Evolutionary conservation across 1,140 invertebrate species (phyloP).

Genomic region (Panagrolaimus sp.): DNA sequence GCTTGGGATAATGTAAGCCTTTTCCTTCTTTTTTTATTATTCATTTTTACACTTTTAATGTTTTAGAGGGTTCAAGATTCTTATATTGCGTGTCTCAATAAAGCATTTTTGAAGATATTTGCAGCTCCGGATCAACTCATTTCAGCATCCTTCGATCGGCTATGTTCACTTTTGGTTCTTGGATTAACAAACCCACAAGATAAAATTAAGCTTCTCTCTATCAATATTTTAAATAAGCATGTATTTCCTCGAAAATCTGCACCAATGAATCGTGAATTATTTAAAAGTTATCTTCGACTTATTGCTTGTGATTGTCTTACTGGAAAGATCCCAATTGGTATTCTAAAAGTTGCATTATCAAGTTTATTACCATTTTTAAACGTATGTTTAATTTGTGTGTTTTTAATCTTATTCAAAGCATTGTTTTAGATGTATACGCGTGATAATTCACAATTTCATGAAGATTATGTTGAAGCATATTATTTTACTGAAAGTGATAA

Average conservation of each 20-base stretch:
- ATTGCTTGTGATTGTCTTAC: not conserved
- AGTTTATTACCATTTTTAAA: not conserved
- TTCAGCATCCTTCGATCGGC: not conserved
- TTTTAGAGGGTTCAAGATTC: not conserved
- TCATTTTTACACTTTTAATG: not conserved
- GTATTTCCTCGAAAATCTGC: not conserved
- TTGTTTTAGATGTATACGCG: not conserved
- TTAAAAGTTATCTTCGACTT: not conserved
- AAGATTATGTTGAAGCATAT: not conserved
- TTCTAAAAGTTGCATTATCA: not conserved
- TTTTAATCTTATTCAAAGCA: not conserved
- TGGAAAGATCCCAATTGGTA: not conserved
- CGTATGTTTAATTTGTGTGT: not conserved
- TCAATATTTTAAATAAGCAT: not conserved
- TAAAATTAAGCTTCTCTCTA: not conserved
- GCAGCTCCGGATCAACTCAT: not conserved
- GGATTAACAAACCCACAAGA: conserved; percentile 2
- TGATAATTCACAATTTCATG: not conserved
- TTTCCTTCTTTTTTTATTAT: too few species aligned
- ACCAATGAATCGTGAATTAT: not conserved
- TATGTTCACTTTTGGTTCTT: not conserved
- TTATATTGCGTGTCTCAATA: not conserved
- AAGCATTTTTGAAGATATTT: not conserved
- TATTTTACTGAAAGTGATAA: too few species aligned
- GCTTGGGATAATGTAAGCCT: not conserved